Evolutionary conservation across 1,140 invertebrate species (phyloP).

Genomic region (Oryzaephilus surinamensis): DNA sequence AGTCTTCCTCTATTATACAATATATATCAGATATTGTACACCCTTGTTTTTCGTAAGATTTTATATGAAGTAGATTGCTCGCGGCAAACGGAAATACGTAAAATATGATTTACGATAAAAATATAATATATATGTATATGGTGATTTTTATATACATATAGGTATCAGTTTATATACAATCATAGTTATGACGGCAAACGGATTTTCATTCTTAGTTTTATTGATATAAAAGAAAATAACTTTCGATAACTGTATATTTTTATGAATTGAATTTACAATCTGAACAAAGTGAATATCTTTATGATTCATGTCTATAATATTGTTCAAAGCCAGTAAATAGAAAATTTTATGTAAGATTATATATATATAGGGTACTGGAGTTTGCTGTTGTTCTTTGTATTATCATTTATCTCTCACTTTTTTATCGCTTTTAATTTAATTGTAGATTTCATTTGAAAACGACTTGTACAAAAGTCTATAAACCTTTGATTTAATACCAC

Average conservation of each 20-base stretch:
- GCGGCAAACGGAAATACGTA: constrained; percentile 15
- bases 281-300: constrained; percentile 12
- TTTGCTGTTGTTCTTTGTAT: no score
- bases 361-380: no score
- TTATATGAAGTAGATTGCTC: constrained; percentile 4
- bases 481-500: no score
- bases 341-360: no score
- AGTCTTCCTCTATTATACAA: no score
- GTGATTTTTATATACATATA: constrained; percentile 19
- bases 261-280: constrained; percentile 11
- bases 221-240: constrained; percentile 10
- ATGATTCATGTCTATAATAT: constrained; percentile 10
- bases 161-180: constrained; percentile 19
- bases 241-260: constrained; percentile 13
- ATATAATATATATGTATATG: constrained; percentile 14
- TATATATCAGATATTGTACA: constrained; percentile 11
- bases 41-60: constrained; percentile 12
- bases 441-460: constrained; percentile 17
- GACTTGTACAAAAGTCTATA: no score
- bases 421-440: constrained; percentile 19
- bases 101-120: constrained; percentile 20
- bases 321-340: constrained; percentile 17
- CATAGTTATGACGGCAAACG: constrained; percentile 12
- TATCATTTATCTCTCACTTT: no score
- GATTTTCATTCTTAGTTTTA: constrained; percentile 11